Conservation (phyloP, 2,113 vertebrate genomes). For the Lontra canadensis region DNA sequence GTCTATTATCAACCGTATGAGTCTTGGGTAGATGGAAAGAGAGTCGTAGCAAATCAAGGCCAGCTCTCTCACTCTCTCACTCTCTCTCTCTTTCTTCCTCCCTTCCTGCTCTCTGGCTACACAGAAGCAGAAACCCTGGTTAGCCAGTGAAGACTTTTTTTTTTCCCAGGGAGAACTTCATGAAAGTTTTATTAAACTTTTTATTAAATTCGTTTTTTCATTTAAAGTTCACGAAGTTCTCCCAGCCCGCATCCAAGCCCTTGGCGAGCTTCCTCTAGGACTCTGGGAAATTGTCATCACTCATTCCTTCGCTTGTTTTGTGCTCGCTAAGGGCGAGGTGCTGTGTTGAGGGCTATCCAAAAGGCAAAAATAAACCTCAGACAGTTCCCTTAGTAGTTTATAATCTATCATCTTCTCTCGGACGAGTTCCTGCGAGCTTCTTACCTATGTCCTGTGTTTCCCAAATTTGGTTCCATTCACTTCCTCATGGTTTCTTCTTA, state of each 20-base stretch:
- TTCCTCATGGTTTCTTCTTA: neutral
- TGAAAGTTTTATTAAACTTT: neutral
- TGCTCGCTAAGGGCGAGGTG: neutral
- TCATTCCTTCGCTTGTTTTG: neutral
- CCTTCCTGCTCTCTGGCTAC: neutral
- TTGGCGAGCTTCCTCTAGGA: neutral
- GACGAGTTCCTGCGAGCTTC: neutral
- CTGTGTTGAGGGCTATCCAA: neutral
- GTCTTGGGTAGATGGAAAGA: neutral
- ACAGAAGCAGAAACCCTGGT: neutral
- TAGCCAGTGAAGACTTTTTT: neutral
- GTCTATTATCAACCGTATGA: neutral
- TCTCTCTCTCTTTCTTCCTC: neutral
- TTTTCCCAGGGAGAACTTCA: neutral
- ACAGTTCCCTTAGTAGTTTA: neutral
- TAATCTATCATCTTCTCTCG: neutral
- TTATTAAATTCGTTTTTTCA: neutral
- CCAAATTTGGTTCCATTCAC: conserved; percentile 13
- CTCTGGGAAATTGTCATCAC: neutral
- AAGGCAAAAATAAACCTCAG: neutral
- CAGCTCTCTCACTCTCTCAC: neutral
- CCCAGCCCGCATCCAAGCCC: neutral
- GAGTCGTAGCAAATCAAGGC: neutral
- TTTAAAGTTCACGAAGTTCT: neutral
- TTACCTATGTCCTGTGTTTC: neutral